These are phyloP conservation scores for Teleopsis dalmanni DNA, from an alignment of 1,140 invertebrate genomes.

Conservation along the genomic window DNA sequence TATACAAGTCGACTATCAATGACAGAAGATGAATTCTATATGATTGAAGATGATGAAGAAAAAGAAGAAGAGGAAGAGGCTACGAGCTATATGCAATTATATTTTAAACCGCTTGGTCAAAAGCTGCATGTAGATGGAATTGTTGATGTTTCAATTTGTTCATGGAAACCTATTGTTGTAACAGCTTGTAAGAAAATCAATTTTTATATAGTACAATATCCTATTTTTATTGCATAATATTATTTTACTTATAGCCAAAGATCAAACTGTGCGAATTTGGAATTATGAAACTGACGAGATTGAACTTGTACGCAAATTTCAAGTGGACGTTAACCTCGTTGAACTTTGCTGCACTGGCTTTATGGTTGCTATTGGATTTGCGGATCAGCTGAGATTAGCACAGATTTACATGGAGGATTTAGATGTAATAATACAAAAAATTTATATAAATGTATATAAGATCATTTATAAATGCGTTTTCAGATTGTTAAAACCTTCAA, in stretches of 20 bases:
- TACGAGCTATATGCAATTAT: slow-evolving; percentile 37
- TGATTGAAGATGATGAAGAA: too few species aligned
- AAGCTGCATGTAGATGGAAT: slow-evolving; percentile 73
- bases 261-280: slow-evolving; percentile 81
- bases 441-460: slow-evolving; percentile 48
- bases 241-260: slow-evolving; percentile 43
- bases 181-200: slow-evolving; percentile 59
- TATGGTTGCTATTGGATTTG: slow-evolving; percentile 82
- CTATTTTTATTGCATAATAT: not conserved
- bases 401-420: slow-evolving; percentile 82
- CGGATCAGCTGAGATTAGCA: slow-evolving; percentile 78
- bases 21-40: too few species aligned
- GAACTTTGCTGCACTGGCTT: slow-evolving; percentile 76
- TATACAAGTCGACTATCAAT: slow-evolving; percentile 51
- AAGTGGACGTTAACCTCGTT: slow-evolving; percentile 70
- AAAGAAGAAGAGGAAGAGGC: too few species aligned
- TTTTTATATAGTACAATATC: not conserved
- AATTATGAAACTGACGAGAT: slow-evolving; percentile 74
- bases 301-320: slow-evolving; percentile 72
- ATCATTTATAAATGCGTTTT: not conserved
- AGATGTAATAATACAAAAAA: slow-evolving; percentile 55
- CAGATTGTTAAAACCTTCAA: slow-evolving; percentile 42
- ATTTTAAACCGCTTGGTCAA: slow-evolving; percentile 55
- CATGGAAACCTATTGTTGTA: slow-evolving; percentile 82
- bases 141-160: slow-evolving; percentile 68